Conservation (phyloP, 2,797 vertebrate species). For the Melopsittacus undulatus region DNA sequence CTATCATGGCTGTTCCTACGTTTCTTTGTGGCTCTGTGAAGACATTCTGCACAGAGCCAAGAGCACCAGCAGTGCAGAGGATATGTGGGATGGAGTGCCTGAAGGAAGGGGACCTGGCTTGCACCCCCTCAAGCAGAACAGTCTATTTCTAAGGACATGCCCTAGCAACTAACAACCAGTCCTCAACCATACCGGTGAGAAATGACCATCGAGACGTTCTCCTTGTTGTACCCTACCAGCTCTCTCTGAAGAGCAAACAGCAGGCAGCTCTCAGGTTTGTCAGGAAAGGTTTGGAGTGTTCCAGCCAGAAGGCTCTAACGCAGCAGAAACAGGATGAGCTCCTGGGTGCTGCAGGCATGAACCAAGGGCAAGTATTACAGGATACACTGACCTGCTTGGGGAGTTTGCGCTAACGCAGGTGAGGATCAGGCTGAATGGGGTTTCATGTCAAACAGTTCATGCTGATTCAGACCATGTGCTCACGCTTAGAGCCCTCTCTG, state of each 20-base stretch:
- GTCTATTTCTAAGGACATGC: background rate
- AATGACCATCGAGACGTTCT: background rate
- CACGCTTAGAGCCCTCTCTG: background rate
- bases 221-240: background rate
- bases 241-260: background rate
- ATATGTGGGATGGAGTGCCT: background rate
- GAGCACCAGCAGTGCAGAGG: background rate
- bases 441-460: background rate
- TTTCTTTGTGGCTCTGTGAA: background rate
- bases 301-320: background rate
- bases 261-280: background rate
- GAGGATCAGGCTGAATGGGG: background rate
- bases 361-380: background rate
- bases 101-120: background rate
- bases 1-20: rapidly evolving
- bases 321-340: background rate
- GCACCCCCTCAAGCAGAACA: background rate
- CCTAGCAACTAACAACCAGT: background rate
- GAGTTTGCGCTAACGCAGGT: background rate
- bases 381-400: background rate
- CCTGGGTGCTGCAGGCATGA: background rate
- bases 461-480: background rate
- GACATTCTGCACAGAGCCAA: background rate
- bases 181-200: rapidly evolving
- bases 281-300: background rate